These are phyloP conservation scores for Chironomus riparius DNA, from an alignment of 2,888 invertebrate genomes.

Conservation along the genomic window DNA sequence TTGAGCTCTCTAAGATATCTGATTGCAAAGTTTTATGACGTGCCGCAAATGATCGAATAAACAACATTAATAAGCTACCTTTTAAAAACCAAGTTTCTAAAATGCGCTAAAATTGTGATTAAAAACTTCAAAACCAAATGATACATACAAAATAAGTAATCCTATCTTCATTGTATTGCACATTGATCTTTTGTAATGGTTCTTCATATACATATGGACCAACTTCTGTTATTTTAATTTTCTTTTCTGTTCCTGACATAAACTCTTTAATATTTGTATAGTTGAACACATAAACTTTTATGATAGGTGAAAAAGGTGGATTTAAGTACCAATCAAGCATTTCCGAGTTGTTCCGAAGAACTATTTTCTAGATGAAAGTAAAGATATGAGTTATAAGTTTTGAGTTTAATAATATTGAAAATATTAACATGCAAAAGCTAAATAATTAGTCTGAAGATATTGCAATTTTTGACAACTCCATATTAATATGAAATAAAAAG, in stretches of 20 bases:
- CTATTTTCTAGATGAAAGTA: conserved; percentile 43
- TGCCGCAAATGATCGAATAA: too few species aligned
- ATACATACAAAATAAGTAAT: conserved; percentile 51
- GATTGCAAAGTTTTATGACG: too few species aligned
- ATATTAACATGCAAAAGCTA: too few species aligned
- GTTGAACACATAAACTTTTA: conserved; percentile 63
- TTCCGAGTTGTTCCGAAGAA: conserved; percentile 49
- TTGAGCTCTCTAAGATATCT: too few species aligned
- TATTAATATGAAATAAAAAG: too few species aligned
- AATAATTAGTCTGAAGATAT: too few species aligned
- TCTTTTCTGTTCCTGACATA: conserved; percentile 46
- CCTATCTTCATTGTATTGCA: conserved; percentile 73
- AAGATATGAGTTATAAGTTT: neutral
- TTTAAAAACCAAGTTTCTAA: too few species aligned
- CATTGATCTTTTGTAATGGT: conserved; percentile 76
- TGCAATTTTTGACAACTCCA: too few species aligned
- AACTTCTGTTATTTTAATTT: conserved; percentile 55
- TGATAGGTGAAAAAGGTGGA: conserved; percentile 37
- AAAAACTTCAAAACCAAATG: too few species aligned
- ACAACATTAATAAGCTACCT: too few species aligned
- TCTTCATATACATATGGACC: conserved; percentile 52
- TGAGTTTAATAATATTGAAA: too few species aligned
- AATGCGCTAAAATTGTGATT: too few species aligned
- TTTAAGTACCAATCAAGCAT: conserved; percentile 42
- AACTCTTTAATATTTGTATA: conserved; percentile 66